Evolutionary conservation across 2,113 vertebrate genomes (phyloP).

Genomic region (Cynoglossus semilaevis): DNA sequence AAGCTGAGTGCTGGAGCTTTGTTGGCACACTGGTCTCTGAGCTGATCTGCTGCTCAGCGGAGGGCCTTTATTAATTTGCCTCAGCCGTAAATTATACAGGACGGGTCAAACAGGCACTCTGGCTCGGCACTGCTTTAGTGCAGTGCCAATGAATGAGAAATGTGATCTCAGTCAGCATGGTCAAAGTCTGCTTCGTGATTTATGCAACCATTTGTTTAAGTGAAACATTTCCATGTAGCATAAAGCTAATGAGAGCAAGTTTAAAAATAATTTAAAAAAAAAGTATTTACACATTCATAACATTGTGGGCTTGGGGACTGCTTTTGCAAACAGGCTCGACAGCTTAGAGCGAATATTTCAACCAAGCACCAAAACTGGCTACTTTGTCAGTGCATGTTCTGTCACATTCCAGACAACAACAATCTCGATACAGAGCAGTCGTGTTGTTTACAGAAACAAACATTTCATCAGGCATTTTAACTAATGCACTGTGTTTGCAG

Average conservation of each 20-base stretch:
- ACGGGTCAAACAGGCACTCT: slow-evolving; percentile 34
- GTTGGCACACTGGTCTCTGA: slow-evolving; percentile 54
- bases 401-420: too few relatives aligned
- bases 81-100: slow-evolving; percentile 55
- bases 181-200: slow-evolving; percentile 8
- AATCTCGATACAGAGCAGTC: slow-evolving; percentile 17
- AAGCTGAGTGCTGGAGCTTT: slow-evolving; percentile 63
- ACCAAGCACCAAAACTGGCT: background rate
- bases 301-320: too few relatives aligned
- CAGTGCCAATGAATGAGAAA: slow-evolving; percentile 11
- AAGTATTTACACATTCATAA: background rate
- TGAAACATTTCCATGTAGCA: background rate
- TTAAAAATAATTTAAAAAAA: background rate
- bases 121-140: slow-evolving; percentile 29
- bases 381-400: too few relatives aligned
- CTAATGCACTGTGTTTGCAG: slow-evolving; percentile 15
- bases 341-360: background rate
- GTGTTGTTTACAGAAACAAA: too few relatives aligned
- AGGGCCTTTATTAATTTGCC: slow-evolving; percentile 61
- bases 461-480: slow-evolving; percentile 8
- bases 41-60: slow-evolving; percentile 65
- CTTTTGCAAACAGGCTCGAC: too few relatives aligned
- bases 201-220: slow-evolving; percentile 6
- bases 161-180: slow-evolving; percentile 20
- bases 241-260: background rate